Evolutionary conservation across 2,113 vertebrate genomes (phyloP).

Genomic region (Todiramphus chloris): DNA sequence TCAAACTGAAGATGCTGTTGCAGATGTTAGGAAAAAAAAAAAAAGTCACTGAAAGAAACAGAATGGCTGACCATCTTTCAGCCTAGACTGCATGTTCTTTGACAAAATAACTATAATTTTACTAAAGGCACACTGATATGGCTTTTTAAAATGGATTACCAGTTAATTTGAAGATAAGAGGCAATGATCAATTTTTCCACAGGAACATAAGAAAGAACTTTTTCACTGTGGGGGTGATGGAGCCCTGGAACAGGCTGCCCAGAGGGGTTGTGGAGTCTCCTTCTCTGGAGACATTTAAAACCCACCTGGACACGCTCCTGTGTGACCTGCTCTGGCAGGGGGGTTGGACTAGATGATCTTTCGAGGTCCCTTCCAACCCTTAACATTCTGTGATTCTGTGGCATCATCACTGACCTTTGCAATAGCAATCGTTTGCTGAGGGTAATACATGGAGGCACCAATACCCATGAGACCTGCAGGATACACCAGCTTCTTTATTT

Average conservation of each 20-base stretch:
- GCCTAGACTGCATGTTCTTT: neutral
- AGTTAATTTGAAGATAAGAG: neutral
- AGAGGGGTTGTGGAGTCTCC: too few species aligned
- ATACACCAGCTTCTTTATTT: constrained; percentile 86
- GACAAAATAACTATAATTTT: neutral
- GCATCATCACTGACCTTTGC: constrained; percentile 81
- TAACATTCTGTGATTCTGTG: too few species aligned
- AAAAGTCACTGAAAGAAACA: neutral
- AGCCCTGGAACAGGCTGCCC: too few species aligned
- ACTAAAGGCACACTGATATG: neutral
- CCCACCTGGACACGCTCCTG: too few species aligned
- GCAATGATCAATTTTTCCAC: neutral
- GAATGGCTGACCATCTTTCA: neutral
- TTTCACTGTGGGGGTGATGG: too few species aligned
- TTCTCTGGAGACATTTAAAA: too few species aligned
- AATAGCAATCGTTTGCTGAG: constrained; percentile 83
- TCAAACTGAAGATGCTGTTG: neutral
- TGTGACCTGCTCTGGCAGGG: too few species aligned
- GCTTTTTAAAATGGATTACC: neutral
- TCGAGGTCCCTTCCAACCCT: too few species aligned
- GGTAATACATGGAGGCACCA: constrained; percentile 90
- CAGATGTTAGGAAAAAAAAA: neutral
- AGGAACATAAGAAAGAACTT: too few species aligned
- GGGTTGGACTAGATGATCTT: too few species aligned
- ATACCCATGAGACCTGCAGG: constrained; percentile 85